A percentile compares a stretch with the other conserved stretches of the same genome.
Evolutionary conservation across 2,797 vertebrate genomes (phyloP).

Genomic region (Sylvia borin): DNA sequence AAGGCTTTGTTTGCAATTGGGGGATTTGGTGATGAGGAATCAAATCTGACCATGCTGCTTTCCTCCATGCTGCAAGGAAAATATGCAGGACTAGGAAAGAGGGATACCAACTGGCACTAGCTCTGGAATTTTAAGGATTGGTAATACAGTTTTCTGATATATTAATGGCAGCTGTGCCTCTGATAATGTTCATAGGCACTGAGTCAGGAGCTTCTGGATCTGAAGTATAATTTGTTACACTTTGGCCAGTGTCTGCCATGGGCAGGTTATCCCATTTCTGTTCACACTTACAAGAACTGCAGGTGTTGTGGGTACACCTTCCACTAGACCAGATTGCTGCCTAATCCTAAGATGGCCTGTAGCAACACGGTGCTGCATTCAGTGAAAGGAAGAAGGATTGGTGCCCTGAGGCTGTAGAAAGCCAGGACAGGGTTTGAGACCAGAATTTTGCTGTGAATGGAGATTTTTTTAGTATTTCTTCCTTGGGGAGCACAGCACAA

Average conservation of each 20-base stretch:
- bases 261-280: not conserved
- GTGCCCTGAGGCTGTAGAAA: not conserved
- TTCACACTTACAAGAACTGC: not conserved
- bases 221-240: not conserved
- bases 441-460: not conserved
- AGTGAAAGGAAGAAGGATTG: not conserved
- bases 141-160: not conserved
- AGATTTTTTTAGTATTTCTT: not conserved
- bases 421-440: not conserved
- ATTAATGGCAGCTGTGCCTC: not conserved
- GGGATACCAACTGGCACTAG: not conserved
- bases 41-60: not conserved
- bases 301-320: not conserved
- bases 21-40: not conserved
- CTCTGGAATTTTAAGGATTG: not conserved
- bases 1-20: not conserved
- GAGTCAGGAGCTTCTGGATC: not conserved
- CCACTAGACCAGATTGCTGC: not conserved
- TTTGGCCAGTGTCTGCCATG: not conserved
- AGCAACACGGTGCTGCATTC: not conserved
- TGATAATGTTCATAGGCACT: not conserved
- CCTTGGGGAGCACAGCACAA: not conserved
- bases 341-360: no score
- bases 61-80: not conserved
- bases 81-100: not conserved